phyloP scores from a whole-genome alignment of 1,140 invertebrate genomes.

The Calephelis nemesis region DNA sequence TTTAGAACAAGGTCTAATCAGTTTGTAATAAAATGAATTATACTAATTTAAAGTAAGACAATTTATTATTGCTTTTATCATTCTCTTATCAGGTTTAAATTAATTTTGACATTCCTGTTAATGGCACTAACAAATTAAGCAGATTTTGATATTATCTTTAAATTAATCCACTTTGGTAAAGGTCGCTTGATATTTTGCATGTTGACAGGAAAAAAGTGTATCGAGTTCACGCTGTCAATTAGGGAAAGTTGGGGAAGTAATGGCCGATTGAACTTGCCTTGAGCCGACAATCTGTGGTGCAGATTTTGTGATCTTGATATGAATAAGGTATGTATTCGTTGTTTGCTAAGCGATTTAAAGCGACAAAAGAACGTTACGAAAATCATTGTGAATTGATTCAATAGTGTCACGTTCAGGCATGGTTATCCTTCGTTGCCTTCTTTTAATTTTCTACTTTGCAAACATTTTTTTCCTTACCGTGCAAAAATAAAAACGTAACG shows the following conservation, averaged over 20 bases:
- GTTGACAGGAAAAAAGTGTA: constrained; percentile 41
- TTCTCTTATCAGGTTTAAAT: background rate
- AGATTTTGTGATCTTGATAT: constrained; percentile 42
- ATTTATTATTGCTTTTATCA: background rate
- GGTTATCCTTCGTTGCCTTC: no score
- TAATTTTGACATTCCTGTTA: constrained; percentile 5
- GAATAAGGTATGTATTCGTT: constrained; percentile 20
- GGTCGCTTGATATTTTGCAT: constrained; percentile 16
- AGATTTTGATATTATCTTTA: constrained; percentile 1
- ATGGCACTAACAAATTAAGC: constrained; percentile 12
- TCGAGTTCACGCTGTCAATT: constrained; percentile 54
- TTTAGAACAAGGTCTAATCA: background rate
- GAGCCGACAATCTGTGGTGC: constrained; percentile 42
- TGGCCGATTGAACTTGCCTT: constrained; percentile 40
- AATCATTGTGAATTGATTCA: no score
- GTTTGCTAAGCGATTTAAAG: constrained; percentile 24
- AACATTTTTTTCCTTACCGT: no score
- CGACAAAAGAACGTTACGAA: no score
- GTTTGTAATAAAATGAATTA: background rate
- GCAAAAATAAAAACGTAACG: no score
- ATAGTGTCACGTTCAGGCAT: no score
- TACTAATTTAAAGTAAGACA: background rate
- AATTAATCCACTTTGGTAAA: constrained; percentile 6
- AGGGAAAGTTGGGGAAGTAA: constrained; percentile 39
- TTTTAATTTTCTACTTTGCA: no score